Evolutionary conservation across 2,888 invertebrate species (phyloP), one percentile per base, ranked within the genome.

Genomic region (Chirona hameri): DNA sequence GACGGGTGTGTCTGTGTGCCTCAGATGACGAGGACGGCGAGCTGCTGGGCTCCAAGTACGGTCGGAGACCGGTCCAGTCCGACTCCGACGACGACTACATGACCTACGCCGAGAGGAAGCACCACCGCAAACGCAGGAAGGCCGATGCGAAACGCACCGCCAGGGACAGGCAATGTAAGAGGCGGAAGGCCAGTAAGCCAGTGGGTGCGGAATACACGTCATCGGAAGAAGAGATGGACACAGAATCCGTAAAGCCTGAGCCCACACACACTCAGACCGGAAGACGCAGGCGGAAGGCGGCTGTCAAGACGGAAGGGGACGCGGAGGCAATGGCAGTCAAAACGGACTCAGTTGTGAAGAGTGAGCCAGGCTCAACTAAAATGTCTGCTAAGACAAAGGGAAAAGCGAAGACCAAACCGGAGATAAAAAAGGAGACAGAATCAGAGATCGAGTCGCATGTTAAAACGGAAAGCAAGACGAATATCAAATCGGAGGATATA

Each of bases 11-110:
- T 72, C 60, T 7, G 14, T 31, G 10, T 31, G 21, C 7, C 39
- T 39, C 76, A 76, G 76, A 76, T 39, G 46, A 76, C 76, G 76
- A 76, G 46, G 76, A 76, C 76, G 76, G 24, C 24, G 76, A 76
- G 24, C 9, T 9, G 52, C 52, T 76, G 24, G 10, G 39, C 46
- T 39, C 76, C 39, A 24, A 24, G 10, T 10, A 24, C 39, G 9
- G 24, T 24, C 9, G 39, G 24, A n/a, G 27, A 10, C 7, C 5
- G 46, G 10, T 21, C 10, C 24, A 10, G 10, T 76, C 76, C 39
- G 76, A 76, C 76, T 46, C 39, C 1, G 76, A 76, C 24, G 76
- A 46, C 76, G 76, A 76, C 76, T 76, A 46, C 24, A 24, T 46
- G 24, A 1, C 31, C 24, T 46, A 39, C 18, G 31, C 18, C 15